phyloP scores from a whole-genome alignment of 2,888 invertebrate genomes.

The Parnassius apollo region DNA sequence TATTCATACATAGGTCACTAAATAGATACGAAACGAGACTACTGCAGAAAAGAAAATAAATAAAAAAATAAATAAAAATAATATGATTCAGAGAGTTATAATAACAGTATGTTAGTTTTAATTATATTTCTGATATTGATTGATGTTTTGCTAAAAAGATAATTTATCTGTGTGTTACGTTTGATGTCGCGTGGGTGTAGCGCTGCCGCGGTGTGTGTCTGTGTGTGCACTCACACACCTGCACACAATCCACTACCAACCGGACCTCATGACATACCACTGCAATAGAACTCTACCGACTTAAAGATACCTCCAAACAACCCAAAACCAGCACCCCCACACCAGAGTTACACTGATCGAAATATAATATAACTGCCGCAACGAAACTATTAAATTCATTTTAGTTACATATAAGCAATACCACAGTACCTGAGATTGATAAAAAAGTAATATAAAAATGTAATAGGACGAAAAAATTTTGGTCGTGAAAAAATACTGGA shows the following conservation, averaged over 20 bases:
- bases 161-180: slow-evolving; percentile 74
- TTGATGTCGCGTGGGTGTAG: slow-evolving; percentile 46
- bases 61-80: slow-evolving; percentile 34
- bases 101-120: slow-evolving; percentile 79
- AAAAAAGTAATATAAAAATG: slow-evolving; percentile 45
- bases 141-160: slow-evolving; percentile 79
- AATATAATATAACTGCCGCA: slow-evolving; percentile 26
- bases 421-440: slow-evolving; percentile 75
- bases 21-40: slow-evolving; percentile 65
- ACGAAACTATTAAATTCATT: slow-evolving; percentile 54
- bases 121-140: slow-evolving; percentile 79
- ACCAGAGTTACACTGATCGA: neutral
- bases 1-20: slow-evolving; percentile 57
- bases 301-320: neutral
- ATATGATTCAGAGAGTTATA: slow-evolving; percentile 71
- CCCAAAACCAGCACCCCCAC: neutral
- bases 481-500: slow-evolving; percentile 46
- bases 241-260: slow-evolving; percentile 1
- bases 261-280: slow-evolving; percentile 1
- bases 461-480: slow-evolving; percentile 63
- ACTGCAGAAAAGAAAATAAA: slow-evolving; percentile 58
- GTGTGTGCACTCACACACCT: slow-evolving; percentile 16
- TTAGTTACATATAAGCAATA: slow-evolving; percentile 76
- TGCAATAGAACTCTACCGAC: neutral
- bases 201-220: slow-evolving; percentile 44